Evolutionary conservation across 2,888 invertebrate species (phyloP), one percentile per base, ranked within the genome.

Genomic region (Rhyacophila evoluta): DNA sequence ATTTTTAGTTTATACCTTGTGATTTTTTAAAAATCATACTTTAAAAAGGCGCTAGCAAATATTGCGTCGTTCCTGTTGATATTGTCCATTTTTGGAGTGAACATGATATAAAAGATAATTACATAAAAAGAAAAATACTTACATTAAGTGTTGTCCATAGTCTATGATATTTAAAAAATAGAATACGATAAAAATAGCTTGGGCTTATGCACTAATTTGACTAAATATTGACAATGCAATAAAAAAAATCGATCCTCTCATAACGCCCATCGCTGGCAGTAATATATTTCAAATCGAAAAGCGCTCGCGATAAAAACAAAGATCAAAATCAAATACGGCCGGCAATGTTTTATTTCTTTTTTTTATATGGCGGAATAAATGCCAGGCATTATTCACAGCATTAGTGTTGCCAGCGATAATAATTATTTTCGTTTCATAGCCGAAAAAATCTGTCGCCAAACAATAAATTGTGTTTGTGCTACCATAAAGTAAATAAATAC

Each of bases 381-480:
- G 77, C 73, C 73, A 72, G 72, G 75, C 79, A 80, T 82, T 82
- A 80, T 80, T 82, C 80, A 80, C 55, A 75, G 80, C 79, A 80
- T 82, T 82, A 82, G 80, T 77, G 79, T 29, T 38, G 77, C 36
- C 74, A 36, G 80, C 72, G 73, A 39, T 75, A 77, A 80, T 80
- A 77, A 82, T 82, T 82, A 82, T 82, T 81, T 81, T 82, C 79
- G 82, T 82, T 82, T 82, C 81, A 81, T 79, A 81, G 82, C 82
- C 81, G 82, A 82, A 82, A 82, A 82, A 82, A 82, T 82, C 81
- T 81, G 82, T 81, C 81, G 82, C 72, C 82, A 82, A 82, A 82
- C 82, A 82, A 82, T 82, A 82, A 82, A 82, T 82, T 82, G 74
- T 82, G 81, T 82, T 79, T 82, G 82, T 75, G 75, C 68, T 78